These are phyloP conservation scores for Chalcosyrphus nemorum DNA, from an alignment of 2,888 invertebrate species.

Conservation along the genomic window DNA sequence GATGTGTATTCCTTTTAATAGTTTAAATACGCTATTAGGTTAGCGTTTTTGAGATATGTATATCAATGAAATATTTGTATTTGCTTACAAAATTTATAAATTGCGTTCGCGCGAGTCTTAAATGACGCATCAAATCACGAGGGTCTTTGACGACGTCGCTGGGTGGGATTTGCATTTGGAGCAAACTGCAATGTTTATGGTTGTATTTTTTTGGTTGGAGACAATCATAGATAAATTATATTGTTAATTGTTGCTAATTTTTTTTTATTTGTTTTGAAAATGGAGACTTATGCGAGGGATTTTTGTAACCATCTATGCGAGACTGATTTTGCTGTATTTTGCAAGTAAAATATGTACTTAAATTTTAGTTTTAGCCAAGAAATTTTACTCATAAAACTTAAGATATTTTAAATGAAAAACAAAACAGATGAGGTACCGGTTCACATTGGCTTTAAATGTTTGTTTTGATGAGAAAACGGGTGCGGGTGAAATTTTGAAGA, in stretches of 20 bases:
- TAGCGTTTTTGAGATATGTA: not conserved
- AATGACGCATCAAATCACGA: constrained; percentile 54
- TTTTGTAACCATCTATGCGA: not conserved
- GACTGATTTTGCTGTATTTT: too few species aligned
- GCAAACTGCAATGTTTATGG: constrained; percentile 7
- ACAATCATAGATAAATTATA: not conserved
- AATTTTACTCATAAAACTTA: too few species aligned
- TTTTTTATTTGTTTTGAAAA: not conserved
- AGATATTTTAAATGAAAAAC: too few species aligned
- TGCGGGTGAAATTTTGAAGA: too few species aligned
- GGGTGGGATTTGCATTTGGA: not conserved
- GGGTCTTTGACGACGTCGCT: constrained; percentile 1
- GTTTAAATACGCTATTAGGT: constrained; percentile 40
- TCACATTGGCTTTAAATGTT: too few species aligned
- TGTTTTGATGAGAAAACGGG: too few species aligned
- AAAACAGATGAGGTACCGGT: too few species aligned
- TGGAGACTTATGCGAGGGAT: not conserved
- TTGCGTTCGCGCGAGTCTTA: constrained; percentile 35
- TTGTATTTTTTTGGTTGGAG: not conserved
- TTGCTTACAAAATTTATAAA: constrained; percentile 30
- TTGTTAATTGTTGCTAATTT: constrained; percentile 12
- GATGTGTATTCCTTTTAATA: not conserved
- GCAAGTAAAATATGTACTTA: too few species aligned
- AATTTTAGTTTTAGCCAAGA: too few species aligned
- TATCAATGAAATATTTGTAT: constrained; percentile 29